A percentile compares a stretch with the other conserved stretches of the same genome.
These are phyloP conservation scores for Caenorhabditis inopinata DNA, from an alignment of 1,140 invertebrate genomes.

Conservation along the genomic window DNA sequence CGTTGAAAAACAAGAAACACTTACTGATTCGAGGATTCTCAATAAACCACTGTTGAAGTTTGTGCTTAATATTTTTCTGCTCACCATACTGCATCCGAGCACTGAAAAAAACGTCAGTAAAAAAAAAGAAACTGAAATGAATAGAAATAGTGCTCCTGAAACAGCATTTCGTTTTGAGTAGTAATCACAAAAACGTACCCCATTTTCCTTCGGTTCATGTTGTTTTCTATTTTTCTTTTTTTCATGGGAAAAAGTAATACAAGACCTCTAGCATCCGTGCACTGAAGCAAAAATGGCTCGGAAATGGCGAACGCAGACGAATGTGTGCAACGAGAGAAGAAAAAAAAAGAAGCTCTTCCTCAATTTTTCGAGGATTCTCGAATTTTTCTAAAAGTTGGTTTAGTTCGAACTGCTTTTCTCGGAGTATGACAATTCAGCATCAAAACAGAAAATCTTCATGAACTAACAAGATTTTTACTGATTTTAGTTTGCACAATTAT, in stretches of 20 bases:
- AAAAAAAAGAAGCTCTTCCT: constrained; percentile 13
- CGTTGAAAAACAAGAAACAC: too few species aligned
- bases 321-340: not conserved
- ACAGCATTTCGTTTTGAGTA: not conserved
- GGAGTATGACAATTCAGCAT: too few species aligned
- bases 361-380: constrained; percentile 16
- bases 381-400: not conserved
- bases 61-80: constrained; percentile 96
- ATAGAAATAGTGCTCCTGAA: not conserved
- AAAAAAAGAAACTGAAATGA: not conserved
- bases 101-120: constrained; percentile 72
- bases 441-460: too few species aligned
- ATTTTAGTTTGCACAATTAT: too few species aligned
- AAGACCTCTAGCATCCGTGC: not conserved
- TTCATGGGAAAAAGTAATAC: not conserved
- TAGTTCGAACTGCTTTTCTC: constrained; percentile 5
- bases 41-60: constrained; percentile 95
- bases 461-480: too few species aligned
- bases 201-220: not conserved
- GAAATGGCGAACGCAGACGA: constrained; percentile 8
- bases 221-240: not conserved
- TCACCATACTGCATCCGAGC: constrained; percentile 97
- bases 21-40: constrained; percentile 98
- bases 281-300: not conserved
- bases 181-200: constrained; percentile 22